Evolutionary conservation across 2,888 invertebrate species (phyloP).

Genomic region (Conistra vaccinii): DNA sequence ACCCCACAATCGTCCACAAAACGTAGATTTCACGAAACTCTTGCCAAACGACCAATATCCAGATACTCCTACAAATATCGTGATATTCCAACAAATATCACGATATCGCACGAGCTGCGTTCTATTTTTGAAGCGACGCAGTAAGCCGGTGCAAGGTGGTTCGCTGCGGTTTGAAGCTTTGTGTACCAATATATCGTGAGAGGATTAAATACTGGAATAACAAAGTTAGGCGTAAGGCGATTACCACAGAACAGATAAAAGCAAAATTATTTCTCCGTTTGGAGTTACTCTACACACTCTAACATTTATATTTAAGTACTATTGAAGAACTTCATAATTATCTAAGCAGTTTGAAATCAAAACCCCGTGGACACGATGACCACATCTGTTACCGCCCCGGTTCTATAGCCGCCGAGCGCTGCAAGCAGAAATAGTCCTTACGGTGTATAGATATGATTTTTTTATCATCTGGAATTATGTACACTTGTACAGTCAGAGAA

Average conservation of each 20-base stretch:
- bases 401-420: too few relatives aligned
- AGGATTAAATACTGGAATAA: constrained; percentile 22
- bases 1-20: background rate
- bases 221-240: constrained; percentile 14
- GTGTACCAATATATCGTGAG: constrained; percentile 7
- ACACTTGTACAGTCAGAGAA: background rate
- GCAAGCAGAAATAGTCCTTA: too few relatives aligned
- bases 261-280: background rate
- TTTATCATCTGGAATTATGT: background rate
- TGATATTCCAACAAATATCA: constrained; percentile 4
- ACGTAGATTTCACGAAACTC: constrained; percentile 17
- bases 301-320: too few relatives aligned
- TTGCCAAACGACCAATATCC: constrained; percentile 15
- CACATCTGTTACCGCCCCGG: too few relatives aligned
- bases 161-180: background rate
- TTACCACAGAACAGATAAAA: background rate
- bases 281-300: too few relatives aligned
- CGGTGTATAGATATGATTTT: too few relatives aligned
- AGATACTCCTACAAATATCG: constrained; percentile 15
- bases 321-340: too few relatives aligned
- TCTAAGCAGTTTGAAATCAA: too few relatives aligned
- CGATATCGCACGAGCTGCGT: background rate
- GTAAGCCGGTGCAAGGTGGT: background rate
- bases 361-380: too few relatives aligned
- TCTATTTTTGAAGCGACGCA: constrained; percentile 14